Conservation (phyloP, 35 echinoderm and acorn worm genomes). For the Ophioderma brevispina region DNA sequence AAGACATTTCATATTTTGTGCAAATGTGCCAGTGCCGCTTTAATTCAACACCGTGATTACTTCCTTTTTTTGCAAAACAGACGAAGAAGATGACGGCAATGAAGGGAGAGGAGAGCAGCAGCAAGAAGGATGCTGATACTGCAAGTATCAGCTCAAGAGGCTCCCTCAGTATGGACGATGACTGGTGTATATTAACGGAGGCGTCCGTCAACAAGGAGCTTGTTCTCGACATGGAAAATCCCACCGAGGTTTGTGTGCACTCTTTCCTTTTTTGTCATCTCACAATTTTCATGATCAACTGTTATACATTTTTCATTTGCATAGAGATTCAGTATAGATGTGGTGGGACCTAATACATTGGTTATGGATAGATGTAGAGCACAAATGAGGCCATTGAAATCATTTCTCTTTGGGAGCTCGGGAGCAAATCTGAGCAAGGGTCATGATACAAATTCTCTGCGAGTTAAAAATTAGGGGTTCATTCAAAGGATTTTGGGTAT, state of each 20-base stretch:
- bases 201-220: conserved; percentile 21
- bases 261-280: no score
- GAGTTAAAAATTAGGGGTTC: no score
- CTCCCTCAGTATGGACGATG: neutral
- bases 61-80: neutral
- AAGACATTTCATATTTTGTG: neutral
- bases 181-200: conserved; percentile 39
- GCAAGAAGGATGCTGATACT: neutral
- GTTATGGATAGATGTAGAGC: no score
- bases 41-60: neutral
- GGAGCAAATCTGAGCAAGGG: no score
- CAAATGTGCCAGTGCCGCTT: neutral
- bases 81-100: neutral
- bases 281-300: no score
- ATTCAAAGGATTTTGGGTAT: no score
- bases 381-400: no score
- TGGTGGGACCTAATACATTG: no score
- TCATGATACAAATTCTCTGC: no score
- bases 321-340: no score
- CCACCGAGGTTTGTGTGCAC: neutral
- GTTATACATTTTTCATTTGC: no score
- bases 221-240: conserved; percentile 1
- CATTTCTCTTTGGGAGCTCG: no score
- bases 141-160: neutral
- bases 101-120: neutral